Base-by-base conservation (phyloP, 2,888 invertebrate species). In the Eupsilia transversa region DNA sequence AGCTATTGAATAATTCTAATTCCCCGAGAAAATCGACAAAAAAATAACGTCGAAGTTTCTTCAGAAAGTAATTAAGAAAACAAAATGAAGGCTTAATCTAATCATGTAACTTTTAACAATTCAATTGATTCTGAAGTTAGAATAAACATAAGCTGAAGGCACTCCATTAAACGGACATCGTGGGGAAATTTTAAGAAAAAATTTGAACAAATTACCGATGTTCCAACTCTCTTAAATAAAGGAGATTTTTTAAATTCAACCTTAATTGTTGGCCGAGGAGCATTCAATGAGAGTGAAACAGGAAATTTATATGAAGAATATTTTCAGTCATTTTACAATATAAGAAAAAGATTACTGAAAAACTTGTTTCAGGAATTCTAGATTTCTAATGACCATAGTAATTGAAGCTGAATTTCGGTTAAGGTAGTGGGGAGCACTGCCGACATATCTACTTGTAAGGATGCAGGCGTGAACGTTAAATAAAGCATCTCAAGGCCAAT, bases 121-220 rank as follows among this genome's bases (percentile, higher is more conserved):
- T 88, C 90, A 93, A 93, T 94, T 89, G 89, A 93, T 94, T 87
- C 84, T 81, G 84, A 92, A 93, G 90, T 94, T 92, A 93, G 90
- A 95, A 93, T 93, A 94, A 95, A 95, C 92, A 94, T 91, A 91
- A 93, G 86, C 82, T 85, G 38, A 33, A 64, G 68, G 92, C 89
- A 94, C 94, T 95, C 94, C 92, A 94, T 94, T 94, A 95, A 94
- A 91, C 92, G 94, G 91, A 94, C 94, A 94, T 92, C 83, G 93
- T 91, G 81, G 89, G 86, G 91, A 93, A 57, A 92, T 91, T 94
- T 94, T 91, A 90, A 92, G 94, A 94, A 94, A 94, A 94, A 94
- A 94, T 92, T 94, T 93, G 89, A 91, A 94, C 94, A 93, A 95
- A 96, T 96, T 96, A 94, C 94, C 93, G 92, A 93, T 93, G 92